A percentile compares a stretch with the other conserved stretches of the same genome.
phyloP scores from a whole-genome alignment of 2,888 invertebrate species.

The Abrostola triplasia region DNA sequence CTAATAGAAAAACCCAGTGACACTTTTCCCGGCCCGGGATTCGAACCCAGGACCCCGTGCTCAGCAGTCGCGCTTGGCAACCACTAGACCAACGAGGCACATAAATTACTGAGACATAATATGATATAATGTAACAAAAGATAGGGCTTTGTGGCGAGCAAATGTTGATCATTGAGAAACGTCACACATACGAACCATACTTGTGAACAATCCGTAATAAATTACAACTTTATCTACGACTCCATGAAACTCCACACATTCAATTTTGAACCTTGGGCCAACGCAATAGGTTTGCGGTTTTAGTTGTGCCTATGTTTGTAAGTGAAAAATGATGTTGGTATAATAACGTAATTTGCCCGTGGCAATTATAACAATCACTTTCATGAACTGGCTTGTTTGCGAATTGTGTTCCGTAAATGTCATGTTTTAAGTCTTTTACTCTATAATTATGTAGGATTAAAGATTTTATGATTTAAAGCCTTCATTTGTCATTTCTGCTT shows the following conservation, averaged over 20 bases:
- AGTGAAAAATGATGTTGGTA: slow-evolving; percentile 44
- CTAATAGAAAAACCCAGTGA: no score
- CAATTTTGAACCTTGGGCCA: slow-evolving; percentile 32
- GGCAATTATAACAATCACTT: slow-evolving; percentile 70
- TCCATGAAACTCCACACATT: slow-evolving; percentile 14
- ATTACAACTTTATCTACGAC: slow-evolving; percentile 42
- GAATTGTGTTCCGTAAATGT: slow-evolving; percentile 61
- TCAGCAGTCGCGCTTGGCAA: no score
- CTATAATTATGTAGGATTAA: slow-evolving; percentile 54
- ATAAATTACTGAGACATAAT: slow-evolving; percentile 42
- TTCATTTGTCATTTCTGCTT: slow-evolving; percentile 22
- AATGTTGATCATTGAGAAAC: slow-evolving; percentile 61
- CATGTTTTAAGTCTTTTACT: slow-evolving; percentile 58
- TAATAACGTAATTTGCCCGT: slow-evolving; percentile 61
- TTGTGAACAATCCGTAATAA: slow-evolving; percentile 54
- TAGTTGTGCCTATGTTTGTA: slow-evolving; percentile 11
- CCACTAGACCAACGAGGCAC: no score
- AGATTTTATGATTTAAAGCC: slow-evolving; percentile 42
- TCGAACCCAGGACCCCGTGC: no score
- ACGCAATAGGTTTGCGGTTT: slow-evolving; percentile 13
- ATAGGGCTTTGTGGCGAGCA: slow-evolving; percentile 63
- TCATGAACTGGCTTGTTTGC: slow-evolving; percentile 67
- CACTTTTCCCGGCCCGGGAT: no score
- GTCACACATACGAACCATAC: slow-evolving; percentile 58
- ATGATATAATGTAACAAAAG: slow-evolving; percentile 55